A percentile compares a stretch with the other conserved stretches of the same genome.
Conservation (phyloP, 2,113 vertebrate species). For the Tragelaphus buxtoni region DNA sequence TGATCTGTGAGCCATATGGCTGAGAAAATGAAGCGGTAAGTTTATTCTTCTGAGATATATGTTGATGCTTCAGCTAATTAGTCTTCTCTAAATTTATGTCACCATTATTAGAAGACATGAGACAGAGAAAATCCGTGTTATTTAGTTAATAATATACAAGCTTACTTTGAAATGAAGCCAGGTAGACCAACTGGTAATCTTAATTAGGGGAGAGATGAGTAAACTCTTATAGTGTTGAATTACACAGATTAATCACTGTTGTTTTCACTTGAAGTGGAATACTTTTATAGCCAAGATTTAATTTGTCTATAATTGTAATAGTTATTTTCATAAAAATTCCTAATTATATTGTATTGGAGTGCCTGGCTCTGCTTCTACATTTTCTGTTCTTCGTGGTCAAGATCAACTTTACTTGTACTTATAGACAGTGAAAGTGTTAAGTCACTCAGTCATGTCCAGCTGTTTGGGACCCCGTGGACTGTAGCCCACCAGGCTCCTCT, state of each 20-base stretch:
- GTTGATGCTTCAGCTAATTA: conserved; percentile 64
- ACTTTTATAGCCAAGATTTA: not conserved
- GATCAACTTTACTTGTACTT: not conserved
- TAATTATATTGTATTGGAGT: not conserved
- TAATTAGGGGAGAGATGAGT: conserved; percentile 18
- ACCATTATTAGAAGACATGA: conserved; percentile 43
- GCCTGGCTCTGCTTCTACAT: not conserved
- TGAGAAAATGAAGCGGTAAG: conserved; percentile 64
- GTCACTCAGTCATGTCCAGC: not conserved
- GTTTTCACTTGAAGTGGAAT: not conserved
- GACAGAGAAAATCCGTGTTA: conserved; percentile 17
- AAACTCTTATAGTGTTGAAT: conserved; percentile 16
- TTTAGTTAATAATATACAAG: conserved; percentile 53
- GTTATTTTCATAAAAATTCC: not conserved
- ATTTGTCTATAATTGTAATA: not conserved
- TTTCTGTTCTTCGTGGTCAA: not conserved
- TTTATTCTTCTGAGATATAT: conserved; percentile 67
- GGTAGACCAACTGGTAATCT: conserved; percentile 6
- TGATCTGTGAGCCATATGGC: conserved; percentile 64
- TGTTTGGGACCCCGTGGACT: not conserved
- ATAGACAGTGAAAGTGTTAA: not conserved
- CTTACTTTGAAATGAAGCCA: conserved; percentile 48
- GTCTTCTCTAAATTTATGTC: conserved; percentile 61
- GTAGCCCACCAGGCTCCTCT: not conserved
- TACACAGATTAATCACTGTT: not conserved